These are phyloP conservation scores for Podotricha telesiphe DNA, from an alignment of 2,888 invertebrate genomes.

Conservation along the genomic window DNA sequence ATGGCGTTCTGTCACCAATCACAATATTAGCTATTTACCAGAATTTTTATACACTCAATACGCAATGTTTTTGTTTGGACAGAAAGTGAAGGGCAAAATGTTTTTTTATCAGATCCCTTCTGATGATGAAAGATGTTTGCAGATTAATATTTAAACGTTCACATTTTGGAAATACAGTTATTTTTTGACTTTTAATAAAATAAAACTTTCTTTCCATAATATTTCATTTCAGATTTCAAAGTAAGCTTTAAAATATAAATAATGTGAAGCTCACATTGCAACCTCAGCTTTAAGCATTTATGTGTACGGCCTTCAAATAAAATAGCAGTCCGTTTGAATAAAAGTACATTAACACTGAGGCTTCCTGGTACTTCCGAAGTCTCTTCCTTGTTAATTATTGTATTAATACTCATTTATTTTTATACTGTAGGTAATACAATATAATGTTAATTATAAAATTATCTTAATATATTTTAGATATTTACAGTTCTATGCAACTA, in stretches of 20 bases:
- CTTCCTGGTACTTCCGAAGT: slow-evolving; percentile 27
- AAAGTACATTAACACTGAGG: background rate
- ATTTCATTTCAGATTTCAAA: too few relatives aligned
- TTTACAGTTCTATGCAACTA: background rate
- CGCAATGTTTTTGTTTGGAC: too few relatives aligned
- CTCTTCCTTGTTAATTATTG: slow-evolving; percentile 23
- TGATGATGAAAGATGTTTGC: too few relatives aligned
- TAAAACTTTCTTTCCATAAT: background rate
- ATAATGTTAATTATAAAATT: too few relatives aligned
- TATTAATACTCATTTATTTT: background rate
- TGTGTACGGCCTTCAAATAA: slow-evolving; percentile 3
- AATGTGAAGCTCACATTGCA: background rate
- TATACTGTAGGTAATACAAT: background rate
- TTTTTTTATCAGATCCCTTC: too few relatives aligned
- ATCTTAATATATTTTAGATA: background rate
- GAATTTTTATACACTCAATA: too few relatives aligned
- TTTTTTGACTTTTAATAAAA: background rate
- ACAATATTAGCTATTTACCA: too few relatives aligned
- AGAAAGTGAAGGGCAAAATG: too few relatives aligned
- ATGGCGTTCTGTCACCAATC: background rate
- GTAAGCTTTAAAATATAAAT: too few relatives aligned
- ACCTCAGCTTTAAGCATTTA: background rate
- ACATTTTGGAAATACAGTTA: too few relatives aligned
- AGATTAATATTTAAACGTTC: too few relatives aligned
- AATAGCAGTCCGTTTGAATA: background rate